Conservation (phyloP, 2,888 invertebrate genomes). For the Metellina segmentata region DNA sequence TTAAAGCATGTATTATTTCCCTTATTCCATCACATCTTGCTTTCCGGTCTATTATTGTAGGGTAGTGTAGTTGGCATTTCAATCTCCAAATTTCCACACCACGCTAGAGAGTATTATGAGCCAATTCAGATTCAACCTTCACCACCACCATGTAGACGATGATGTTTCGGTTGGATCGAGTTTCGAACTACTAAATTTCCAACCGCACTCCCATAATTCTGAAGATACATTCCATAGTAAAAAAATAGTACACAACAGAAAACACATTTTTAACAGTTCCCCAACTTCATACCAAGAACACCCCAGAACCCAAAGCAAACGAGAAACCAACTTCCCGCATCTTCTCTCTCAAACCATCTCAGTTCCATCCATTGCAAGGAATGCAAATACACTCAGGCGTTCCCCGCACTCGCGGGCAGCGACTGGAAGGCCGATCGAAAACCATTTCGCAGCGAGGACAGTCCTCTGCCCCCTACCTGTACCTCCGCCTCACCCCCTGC, state of each 20-base stretch:
- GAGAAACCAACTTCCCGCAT: neutral
- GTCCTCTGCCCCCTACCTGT: slow-evolving; percentile 16
- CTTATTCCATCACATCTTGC: too few species aligned
- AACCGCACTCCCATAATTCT: neutral
- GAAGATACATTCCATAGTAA: too few species aligned
- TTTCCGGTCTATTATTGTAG: too few species aligned
- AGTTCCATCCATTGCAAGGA: neutral
- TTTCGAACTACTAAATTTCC: neutral
- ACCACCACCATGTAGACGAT: too few species aligned
- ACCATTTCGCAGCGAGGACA: neutral
- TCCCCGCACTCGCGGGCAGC: neutral
- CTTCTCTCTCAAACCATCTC: neutral
- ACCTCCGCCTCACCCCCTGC: slow-evolving; percentile 27
- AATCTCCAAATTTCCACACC: too few species aligned
- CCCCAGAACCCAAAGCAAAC: neutral
- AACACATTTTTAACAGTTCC: neutral
- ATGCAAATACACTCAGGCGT: neutral
- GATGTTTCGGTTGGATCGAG: too few species aligned
- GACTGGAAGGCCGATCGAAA: neutral
- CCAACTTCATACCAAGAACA: neutral
- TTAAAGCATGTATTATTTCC: too few species aligned
- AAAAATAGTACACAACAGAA: neutral
- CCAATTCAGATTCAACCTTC: too few species aligned
- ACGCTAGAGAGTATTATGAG: too few species aligned
- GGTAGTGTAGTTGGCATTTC: too few species aligned